phyloP scores from a whole-genome alignment of 1,140 invertebrate species.

The Ceratina japonica region DNA sequence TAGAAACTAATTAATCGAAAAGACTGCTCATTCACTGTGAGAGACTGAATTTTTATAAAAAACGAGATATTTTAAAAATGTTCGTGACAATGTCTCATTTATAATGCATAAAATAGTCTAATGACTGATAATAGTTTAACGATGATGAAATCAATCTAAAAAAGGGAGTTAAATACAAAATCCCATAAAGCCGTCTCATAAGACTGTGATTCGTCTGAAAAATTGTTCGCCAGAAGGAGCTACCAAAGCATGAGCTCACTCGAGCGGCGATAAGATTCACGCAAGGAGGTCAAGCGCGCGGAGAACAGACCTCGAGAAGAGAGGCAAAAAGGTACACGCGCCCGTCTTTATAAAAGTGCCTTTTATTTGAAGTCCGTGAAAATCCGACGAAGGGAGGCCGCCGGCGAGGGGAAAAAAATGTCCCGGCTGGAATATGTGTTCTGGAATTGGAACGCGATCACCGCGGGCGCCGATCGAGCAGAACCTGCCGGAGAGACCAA shows the following conservation, averaged over 20 bases:
- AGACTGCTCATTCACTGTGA: too few relatives aligned
- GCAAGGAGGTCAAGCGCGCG: background rate
- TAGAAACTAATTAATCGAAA: too few relatives aligned
- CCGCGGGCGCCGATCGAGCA: slow-evolving; percentile 32
- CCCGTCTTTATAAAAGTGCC: background rate
- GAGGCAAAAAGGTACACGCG: background rate
- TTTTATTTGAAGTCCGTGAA: slow-evolving; percentile 35
- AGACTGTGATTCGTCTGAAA: background rate
- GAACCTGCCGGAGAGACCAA: slow-evolving; percentile 50
- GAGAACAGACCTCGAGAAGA: background rate
- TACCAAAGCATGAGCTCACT: background rate
- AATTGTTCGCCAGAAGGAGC: background rate
- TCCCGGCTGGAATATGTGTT: slow-evolving; percentile 32
- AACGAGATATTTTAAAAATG: too few relatives aligned
- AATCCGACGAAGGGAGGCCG: background rate
- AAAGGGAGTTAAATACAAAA: background rate
- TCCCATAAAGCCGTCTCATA: background rate
- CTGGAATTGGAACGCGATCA: slow-evolving; percentile 25
- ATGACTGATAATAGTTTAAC: too few relatives aligned
- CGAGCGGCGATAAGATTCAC: slow-evolving; percentile 3
- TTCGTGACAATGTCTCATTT: too few relatives aligned
- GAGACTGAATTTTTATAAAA: too few relatives aligned
- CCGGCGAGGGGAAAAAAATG: background rate
- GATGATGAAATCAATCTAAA: too few relatives aligned
- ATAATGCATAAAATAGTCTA: too few relatives aligned